These are phyloP conservation scores for Ursus arctos DNA, from an alignment of 2,113 vertebrate genomes.

Conservation along the genomic window DNA sequence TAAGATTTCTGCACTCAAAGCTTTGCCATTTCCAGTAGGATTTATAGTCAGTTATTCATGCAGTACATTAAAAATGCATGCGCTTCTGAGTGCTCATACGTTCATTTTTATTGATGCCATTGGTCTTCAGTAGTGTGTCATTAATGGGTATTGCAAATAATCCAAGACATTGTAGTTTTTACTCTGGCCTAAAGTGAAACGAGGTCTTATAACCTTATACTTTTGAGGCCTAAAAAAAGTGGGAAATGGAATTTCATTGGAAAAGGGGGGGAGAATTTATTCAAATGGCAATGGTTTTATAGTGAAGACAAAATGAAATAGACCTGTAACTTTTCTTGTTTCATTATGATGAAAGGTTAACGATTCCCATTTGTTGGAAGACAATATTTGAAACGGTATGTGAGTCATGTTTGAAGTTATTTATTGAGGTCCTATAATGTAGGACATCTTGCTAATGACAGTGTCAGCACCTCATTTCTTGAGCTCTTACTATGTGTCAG, in stretches of 20 bases:
- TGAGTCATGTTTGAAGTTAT: constrained; percentile 16
- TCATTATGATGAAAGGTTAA: constrained; percentile 44
- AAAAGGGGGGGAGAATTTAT: neutral
- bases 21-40: neutral
- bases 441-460: neutral
- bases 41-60: constrained; percentile 55
- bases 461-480: neutral
- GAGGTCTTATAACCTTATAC: neutral
- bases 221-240: neutral
- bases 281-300: neutral
- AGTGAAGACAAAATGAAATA: neutral
- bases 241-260: neutral
- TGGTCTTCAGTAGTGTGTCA: neutral
- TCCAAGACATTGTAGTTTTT: constrained; percentile 15
- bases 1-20: neutral
- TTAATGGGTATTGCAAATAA: constrained; percentile 43
- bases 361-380: neutral
- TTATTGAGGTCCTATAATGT: neutral
- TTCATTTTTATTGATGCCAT: constrained; percentile 56
- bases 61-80: constrained; percentile 58
- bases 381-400: neutral
- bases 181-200: neutral
- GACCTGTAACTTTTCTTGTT: neutral
- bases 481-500: neutral
- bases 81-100: neutral